Percentiles rank a stretch among this genome's conserved stretches.
These are phyloP conservation scores for Phengaris arion DNA, from an alignment of 2,888 invertebrate species.

Conservation along the genomic window DNA sequence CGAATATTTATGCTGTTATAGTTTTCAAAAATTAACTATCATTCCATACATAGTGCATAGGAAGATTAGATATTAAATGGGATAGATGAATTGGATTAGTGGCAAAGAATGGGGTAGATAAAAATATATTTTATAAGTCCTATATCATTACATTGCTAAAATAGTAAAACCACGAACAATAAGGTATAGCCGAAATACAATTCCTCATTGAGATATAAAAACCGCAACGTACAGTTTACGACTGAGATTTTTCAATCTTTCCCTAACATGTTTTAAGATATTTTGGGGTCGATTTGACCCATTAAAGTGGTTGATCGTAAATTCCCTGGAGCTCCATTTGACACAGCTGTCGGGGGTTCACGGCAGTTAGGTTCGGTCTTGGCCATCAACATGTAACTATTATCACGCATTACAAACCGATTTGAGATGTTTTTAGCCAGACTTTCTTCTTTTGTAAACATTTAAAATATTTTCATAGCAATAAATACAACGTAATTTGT, in stretches of 20 bases:
- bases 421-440: not conserved
- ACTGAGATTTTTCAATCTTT: slow-evolving; percentile 24
- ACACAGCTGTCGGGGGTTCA: slow-evolving; percentile 41
- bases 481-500: not conserved
- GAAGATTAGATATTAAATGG: no score
- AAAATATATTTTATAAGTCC: not conserved
- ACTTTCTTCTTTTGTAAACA: not conserved
- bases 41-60: no score
- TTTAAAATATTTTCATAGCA: not conserved
- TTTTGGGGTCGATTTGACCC: slow-evolving; percentile 42
- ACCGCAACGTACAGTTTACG: not conserved
- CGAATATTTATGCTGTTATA: no score
- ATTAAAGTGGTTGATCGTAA: slow-evolving; percentile 46
- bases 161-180: not conserved
- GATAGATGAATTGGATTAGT: no score
- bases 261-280: slow-evolving; percentile 7
- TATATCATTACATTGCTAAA: not conserved
- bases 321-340: slow-evolving; percentile 49
- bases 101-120: no score
- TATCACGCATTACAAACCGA: not conserved
- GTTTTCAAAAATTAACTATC: no score
- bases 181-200: not conserved
- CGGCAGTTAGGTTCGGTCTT: slow-evolving; percentile 33
- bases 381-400: slow-evolving; percentile 9
- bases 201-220: slow-evolving; percentile 10